Evolutionary conservation across 2,888 invertebrate species (phyloP).

Genomic region (Mimas tiliae): DNA sequence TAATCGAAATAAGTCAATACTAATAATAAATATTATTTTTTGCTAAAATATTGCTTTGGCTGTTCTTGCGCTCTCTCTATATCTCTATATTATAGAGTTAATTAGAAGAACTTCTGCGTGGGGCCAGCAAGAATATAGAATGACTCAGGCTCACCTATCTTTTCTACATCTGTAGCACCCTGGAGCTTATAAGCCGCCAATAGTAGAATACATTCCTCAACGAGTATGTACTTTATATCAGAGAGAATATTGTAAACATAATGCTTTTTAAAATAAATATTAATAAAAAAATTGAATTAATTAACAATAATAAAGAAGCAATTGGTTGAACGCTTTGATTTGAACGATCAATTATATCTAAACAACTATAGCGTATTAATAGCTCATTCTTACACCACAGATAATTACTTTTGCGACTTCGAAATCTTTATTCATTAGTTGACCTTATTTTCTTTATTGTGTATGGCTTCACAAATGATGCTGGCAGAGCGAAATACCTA

Average conservation of each 20-base stretch:
- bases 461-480: background rate
- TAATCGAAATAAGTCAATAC: too few species aligned
- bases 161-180: too few species aligned
- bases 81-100: too few species aligned
- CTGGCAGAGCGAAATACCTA: background rate
- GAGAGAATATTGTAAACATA: too few species aligned
- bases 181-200: too few species aligned
- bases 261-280: background rate
- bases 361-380: background rate
- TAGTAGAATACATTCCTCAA: too few species aligned
- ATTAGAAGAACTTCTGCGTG: too few species aligned
- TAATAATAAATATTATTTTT: too few species aligned
- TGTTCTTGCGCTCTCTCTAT: too few species aligned
- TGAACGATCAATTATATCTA: slow-evolving; percentile 8
- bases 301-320: background rate
- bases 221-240: background rate
- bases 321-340: background rate
- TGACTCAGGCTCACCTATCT: too few species aligned
- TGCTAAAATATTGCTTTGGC: too few species aligned
- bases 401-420: slow-evolving; percentile 19
- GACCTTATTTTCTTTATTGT: slow-evolving; percentile 26
- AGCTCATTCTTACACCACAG: slow-evolving; percentile 21
- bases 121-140: too few species aligned
- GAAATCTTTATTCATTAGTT: slow-evolving; percentile 14
- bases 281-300: slow-evolving; percentile 2